Base-by-base conservation (phyloP, 2,797 vertebrate genomes). In the Eptatretus atami region DNA sequence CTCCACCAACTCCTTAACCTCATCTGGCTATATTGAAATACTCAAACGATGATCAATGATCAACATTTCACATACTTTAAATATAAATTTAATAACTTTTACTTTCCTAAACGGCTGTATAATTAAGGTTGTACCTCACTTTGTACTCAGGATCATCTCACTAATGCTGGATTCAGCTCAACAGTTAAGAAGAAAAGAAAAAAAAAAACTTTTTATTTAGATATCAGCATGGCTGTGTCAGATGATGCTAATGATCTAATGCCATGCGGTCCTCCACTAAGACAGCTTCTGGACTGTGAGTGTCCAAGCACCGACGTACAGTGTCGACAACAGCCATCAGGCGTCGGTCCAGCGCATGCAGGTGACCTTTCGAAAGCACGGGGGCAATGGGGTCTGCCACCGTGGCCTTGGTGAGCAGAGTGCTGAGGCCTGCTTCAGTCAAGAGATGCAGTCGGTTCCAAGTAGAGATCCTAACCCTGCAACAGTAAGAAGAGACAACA, bases 211-310 rank as follows among this genome's bases (percentile, higher is more conserved):
- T 44, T 44, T 44, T 5, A 44, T 5, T 44, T 44, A 44, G 6
- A 44, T 8, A 44, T 4, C 31, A 44, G 31, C 31, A 44, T 44
- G 1, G 31, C 31, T 44, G 31, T 44, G 31, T 44, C 31, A 44
- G 31, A 44, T 44, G 4, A 4, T 44, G 57, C 65, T 86, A 78
- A 70, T 95, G 90, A 52, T 86, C 83, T 67, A 94, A 80, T 64
- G 86, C 90, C 81, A 98, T 87, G 72, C 87, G 81, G 73, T 98
- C 90, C 73, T 98, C 90, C 69, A 94, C 82, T 65, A 94, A 78
- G 24, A 90, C 83, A 65, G 75, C 74, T 52, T 98, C 90, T 6
- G 77, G 69, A 12, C 85, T 85, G 71, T 84, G 86, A 53, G 84
- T 77, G 71, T 95, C 88, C 55, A 86, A 80, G 70, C 90, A 98